These are phyloP conservation scores for Drosophila barbarae DNA, from an alignment of 2,888 invertebrate genomes.

Conservation along the genomic window DNA sequence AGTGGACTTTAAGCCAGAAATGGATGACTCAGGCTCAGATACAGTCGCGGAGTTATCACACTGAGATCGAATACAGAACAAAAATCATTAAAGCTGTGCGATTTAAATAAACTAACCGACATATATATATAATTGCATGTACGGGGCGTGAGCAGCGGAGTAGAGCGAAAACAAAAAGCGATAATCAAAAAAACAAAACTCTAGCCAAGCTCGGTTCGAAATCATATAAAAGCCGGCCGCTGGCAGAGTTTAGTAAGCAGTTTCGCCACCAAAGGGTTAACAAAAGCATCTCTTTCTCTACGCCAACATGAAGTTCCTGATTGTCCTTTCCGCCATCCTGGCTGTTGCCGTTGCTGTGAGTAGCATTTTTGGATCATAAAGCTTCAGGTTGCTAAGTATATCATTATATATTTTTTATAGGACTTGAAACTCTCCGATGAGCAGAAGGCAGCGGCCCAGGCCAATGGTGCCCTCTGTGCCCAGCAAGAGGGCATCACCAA, in stretches of 20 bases:
- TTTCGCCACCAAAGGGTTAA: constrained; percentile 36
- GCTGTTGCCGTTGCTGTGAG: constrained; percentile 64
- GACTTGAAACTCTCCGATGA: constrained; percentile 58
- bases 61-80: background rate
- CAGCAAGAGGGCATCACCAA: constrained; percentile 57
- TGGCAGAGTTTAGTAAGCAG: constrained; percentile 46
- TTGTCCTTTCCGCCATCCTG: constrained; percentile 57
- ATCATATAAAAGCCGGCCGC: constrained; percentile 60
- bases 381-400: background rate
- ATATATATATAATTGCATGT: constrained; percentile 23
- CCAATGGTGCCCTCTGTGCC: constrained; percentile 57
- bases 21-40: constrained; percentile 14
- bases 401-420: background rate
- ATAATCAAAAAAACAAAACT: constrained; percentile 33
- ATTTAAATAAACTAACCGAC: constrained; percentile 42
- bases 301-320: constrained; percentile 67
- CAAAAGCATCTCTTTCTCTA: constrained; percentile 27
- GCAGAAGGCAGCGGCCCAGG: constrained; percentile 63
- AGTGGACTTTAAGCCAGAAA: constrained; percentile 33
- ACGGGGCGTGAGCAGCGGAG: constrained; percentile 35
- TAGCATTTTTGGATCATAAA: background rate
- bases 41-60: constrained; percentile 19
- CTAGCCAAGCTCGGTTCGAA: constrained; percentile 20
- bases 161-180: constrained; percentile 43
- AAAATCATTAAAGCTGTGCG: constrained; percentile 33